These are phyloP conservation scores for Acanthaster planci DNA, from an alignment of 35 echinoderm and acorn worm species.

Conservation along the genomic window DNA sequence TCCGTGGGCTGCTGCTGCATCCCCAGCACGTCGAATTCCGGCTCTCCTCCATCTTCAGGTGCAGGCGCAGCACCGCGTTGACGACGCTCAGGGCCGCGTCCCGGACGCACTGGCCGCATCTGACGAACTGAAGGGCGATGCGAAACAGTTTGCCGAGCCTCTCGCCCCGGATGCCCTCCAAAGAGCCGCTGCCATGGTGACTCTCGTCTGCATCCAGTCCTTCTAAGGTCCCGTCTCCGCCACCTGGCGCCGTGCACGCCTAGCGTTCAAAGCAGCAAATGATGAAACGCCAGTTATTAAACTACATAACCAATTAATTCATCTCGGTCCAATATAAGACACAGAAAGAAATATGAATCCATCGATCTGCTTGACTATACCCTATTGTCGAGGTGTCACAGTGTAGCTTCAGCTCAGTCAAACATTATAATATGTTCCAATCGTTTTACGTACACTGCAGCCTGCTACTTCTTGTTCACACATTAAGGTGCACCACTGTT, in stretches of 20 bases:
- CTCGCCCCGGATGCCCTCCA: conserved; percentile 14
- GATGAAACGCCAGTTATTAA: not conserved
- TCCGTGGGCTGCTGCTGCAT: not conserved
- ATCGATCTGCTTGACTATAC: not conserved
- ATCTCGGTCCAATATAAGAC: not conserved
- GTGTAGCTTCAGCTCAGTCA: no score
- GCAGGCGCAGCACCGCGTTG: not conserved
- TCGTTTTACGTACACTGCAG: no score
- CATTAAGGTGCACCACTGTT: no score
- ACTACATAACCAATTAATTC: not conserved
- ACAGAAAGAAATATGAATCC: not conserved
- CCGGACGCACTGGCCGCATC: not conserved
- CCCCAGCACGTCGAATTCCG: not conserved
- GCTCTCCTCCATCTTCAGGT: conserved; percentile 13
- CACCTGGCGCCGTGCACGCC: conserved; percentile 22
- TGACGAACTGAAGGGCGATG: conserved; percentile 13
- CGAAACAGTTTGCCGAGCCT: conserved; percentile 24
- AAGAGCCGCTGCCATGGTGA: not conserved
- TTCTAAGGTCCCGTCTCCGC: not conserved
- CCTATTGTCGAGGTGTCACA: no score
- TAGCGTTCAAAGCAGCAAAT: not conserved
- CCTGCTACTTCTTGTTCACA: no score
- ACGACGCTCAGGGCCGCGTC: conserved; percentile 16
- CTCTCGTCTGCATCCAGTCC: not conserved
- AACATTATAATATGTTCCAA: no score